Evolutionary conservation across 35 echinoderm and acorn worm genomes (phyloP).

Genomic region (Nesometra sesokonis): DNA sequence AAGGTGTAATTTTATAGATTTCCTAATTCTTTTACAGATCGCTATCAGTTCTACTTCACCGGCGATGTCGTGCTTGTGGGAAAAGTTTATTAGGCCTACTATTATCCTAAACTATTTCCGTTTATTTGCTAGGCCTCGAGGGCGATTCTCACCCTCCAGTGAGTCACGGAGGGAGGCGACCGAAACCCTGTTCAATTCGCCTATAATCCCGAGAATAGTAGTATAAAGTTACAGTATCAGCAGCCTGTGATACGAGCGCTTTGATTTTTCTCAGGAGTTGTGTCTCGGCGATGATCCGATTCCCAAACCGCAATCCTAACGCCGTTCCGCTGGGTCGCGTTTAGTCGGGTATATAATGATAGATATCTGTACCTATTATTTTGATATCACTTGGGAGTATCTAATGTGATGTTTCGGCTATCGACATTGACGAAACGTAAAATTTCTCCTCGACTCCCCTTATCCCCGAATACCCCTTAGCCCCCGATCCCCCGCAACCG

Average conservation of each 20-base stretch:
- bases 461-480: no score
- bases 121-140: neutral
- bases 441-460: no score
- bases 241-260: neutral
- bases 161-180: neutral
- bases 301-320: neutral
- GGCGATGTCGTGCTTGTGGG: neutral
- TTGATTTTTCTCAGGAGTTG: neutral
- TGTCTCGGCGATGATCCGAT: neutral
- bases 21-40: neutral
- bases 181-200: neutral
- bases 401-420: no score
- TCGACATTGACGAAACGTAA: no score
- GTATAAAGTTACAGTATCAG: neutral
- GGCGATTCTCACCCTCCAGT: neutral
- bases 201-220: neutral
- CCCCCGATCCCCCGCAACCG: no score
- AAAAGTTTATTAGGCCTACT: neutral
- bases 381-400: neutral
- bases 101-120: neutral
- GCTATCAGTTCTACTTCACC: neutral
- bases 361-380: neutral
- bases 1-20: neutral
- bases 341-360: neutral
- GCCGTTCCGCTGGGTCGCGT: neutral